phyloP scores from a whole-genome alignment of 2,113 vertebrate genomes.

The Caranx melampygus region DNA sequence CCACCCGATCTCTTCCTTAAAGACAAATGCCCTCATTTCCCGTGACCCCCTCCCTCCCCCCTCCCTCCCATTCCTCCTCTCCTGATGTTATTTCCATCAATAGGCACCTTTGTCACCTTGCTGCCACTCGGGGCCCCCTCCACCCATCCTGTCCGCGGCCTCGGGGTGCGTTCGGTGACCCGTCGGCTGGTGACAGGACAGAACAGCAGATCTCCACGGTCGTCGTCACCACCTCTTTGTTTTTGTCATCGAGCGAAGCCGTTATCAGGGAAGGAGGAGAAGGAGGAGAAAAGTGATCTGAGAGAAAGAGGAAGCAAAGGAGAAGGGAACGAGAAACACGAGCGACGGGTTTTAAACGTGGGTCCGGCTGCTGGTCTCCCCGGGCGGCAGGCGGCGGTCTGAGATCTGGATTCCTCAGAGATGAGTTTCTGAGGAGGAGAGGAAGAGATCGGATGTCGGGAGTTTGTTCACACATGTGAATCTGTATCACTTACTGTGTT shows the following conservation, averaged over 20 bases:
- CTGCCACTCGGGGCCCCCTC: conserved; percentile 37
- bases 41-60: conserved; percentile 43
- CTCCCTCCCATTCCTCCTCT: conserved; percentile 33
- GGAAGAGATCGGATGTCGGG: background rate
- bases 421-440: no score
- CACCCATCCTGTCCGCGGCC: conserved; percentile 58
- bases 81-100: conserved; percentile 74
- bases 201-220: conserved; percentile 34
- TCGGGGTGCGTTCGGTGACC: conserved; percentile 66
- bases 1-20: conserved; percentile 77
- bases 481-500: no score
- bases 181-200: conserved; percentile 62
- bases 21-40: conserved; percentile 78
- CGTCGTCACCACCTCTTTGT: conserved; percentile 25
- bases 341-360: conserved; percentile 10
- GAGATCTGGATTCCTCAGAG: background rate
- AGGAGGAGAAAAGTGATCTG: conserved; percentile 27
- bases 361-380: conserved; percentile 1
- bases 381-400: conserved; percentile 20
- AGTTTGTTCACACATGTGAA: no score
- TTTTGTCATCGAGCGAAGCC: conserved; percentile 65
- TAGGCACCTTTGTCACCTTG: conserved; percentile 79
- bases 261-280: conserved; percentile 38
- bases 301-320: conserved; percentile 29
- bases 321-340: conserved; percentile 27